Evolutionary conservation across 2,888 invertebrate genomes (phyloP), one percentile per base, ranked within the genome.

Genomic region (Andrena camellia): DNA sequence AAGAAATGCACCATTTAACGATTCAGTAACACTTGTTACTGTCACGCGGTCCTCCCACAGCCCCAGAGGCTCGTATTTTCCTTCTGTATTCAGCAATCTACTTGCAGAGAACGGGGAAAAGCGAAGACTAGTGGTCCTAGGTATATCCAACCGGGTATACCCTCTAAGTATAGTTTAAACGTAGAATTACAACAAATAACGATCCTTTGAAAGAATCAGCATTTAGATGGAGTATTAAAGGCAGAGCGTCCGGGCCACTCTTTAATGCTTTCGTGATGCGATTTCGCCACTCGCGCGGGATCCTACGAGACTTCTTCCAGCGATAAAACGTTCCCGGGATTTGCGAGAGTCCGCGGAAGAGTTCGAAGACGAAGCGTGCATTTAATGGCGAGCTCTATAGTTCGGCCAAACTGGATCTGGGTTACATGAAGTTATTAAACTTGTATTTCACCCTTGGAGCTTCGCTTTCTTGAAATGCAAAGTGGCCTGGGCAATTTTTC

Each of bases 131-230:
- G 26, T 60, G 48, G 20, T 20, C 10, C 20, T 48, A 20, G 20
- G 48, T 4, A 64, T 50, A 52, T 81, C 63, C 71, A 68, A 64
- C 57, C 68, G 42, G 42, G 42, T 13, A 42, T 42, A 17, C 68
- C 63, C 68, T 67, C 83, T 80, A 83, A 90, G 86, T 86, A 84
- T 81, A 83, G 90, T 90, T 88, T 90, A 90, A 89, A 81, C 77
- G 85, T 31, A 68, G 84, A 89, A 87, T 90, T 90, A 90, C 90
- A 85, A 85, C 86, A 87, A 90, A 90, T 90, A 90, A 89, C 81
- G 87, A 89, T 79, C 84, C 90, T 89, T 88, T 83, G 86, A 85
- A 88, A 90, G 88, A 89, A 90, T 90, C 90, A 90, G 89, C 90
- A 90, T 90, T 90, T 90, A 90, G 88, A 90, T 90, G 83, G 88